phyloP scores from a whole-genome alignment of 2,888 invertebrate species.

The Cosmia trapezina region DNA sequence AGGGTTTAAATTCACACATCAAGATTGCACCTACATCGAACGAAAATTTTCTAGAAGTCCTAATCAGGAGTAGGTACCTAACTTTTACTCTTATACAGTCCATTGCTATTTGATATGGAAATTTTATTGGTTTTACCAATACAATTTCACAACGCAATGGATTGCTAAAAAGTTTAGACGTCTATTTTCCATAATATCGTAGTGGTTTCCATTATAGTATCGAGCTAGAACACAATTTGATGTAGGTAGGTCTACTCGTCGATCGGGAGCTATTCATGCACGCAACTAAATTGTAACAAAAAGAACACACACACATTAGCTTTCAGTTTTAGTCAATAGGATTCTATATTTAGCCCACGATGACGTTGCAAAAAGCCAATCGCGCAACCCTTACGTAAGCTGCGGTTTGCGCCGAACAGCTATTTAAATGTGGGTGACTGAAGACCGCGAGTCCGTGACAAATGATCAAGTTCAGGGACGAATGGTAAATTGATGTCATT shows the following conservation, averaged over 20 bases:
- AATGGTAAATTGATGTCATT: slow-evolving; percentile 56
- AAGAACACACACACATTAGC: slow-evolving; percentile 28
- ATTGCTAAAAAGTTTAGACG: slow-evolving; percentile 32
- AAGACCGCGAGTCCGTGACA: slow-evolving; percentile 59
- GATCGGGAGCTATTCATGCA: slow-evolving; percentile 16
- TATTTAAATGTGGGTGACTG: slow-evolving; percentile 54
- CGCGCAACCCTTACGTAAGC: slow-evolving; percentile 41
- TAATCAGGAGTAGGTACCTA: slow-evolving; percentile 7
- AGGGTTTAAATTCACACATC: no score
- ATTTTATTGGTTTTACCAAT: slow-evolving; percentile 32
- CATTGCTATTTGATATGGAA: slow-evolving; percentile 31
- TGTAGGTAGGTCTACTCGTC: background rate
- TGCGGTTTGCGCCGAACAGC: slow-evolving; percentile 43
- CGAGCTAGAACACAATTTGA: slow-evolving; percentile 13
- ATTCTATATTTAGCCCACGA: slow-evolving; percentile 53
- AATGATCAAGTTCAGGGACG: slow-evolving; percentile 67
- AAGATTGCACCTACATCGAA: background rate
- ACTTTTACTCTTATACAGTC: slow-evolving; percentile 11
- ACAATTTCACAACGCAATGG: slow-evolving; percentile 22
- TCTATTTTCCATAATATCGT: slow-evolving; percentile 28
- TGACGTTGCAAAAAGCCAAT: slow-evolving; percentile 50
- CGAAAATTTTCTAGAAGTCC: background rate
- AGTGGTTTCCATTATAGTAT: slow-evolving; percentile 16
- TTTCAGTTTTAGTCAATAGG: slow-evolving; percentile 49
- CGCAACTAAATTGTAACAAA: slow-evolving; percentile 31